Evolutionary conservation across 2,113 vertebrate genomes (phyloP).

Genomic region (Solenodon paradoxus): DNA sequence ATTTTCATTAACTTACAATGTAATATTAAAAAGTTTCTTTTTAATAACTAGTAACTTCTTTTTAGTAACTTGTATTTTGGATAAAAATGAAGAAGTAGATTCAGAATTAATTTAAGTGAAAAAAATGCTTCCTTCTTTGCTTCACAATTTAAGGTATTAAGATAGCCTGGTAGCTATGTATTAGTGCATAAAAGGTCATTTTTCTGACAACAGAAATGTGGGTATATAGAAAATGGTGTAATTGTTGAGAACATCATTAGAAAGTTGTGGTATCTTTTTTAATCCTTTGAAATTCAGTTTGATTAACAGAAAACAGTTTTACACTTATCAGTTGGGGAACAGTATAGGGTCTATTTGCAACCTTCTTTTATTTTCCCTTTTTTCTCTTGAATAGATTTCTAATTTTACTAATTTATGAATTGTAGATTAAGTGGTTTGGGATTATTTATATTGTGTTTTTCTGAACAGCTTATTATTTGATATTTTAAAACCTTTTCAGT

Average conservation of each 20-base stretch:
- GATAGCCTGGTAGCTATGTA: background rate
- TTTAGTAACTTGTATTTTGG: background rate
- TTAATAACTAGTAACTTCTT: no score
- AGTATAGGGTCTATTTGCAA: background rate
- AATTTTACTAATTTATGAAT: background rate
- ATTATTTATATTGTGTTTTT: background rate
- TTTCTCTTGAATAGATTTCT: background rate
- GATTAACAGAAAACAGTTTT: conserved; percentile 21
- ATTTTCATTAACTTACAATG: background rate
- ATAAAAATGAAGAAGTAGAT: conserved; percentile 14
- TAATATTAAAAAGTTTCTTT: background rate
- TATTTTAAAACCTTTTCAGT: background rate
- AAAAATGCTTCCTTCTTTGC: background rate
- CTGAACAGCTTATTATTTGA: background rate
- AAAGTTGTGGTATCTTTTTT: background rate
- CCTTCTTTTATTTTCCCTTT: background rate
- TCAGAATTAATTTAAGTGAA: background rate
- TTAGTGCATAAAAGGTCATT: background rate
- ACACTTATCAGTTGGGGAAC: background rate
- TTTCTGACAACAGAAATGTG: background rate
- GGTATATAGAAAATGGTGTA: background rate
- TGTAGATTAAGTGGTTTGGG: conserved; percentile 4
- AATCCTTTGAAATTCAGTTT: background rate
- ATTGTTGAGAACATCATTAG: background rate
- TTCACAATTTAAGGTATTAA: background rate